Evolutionary conservation across 1,140 invertebrate genomes (phyloP).

Genomic region (Magallana ariakensis): DNA sequence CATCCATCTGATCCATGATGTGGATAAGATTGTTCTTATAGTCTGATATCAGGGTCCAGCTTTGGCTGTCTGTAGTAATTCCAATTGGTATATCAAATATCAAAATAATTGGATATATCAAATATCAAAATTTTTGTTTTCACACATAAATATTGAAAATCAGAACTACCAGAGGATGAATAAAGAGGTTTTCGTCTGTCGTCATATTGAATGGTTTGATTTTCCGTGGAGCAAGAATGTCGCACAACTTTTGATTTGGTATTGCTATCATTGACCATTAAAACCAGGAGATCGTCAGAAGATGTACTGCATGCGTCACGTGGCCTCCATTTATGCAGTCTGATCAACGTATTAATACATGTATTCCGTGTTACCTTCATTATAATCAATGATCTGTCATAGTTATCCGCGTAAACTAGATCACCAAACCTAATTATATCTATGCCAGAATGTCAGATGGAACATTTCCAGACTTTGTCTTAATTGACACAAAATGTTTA

Average conservation of each 20-base stretch:
- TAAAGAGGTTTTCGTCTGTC: not conserved
- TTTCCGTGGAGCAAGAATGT: not conserved
- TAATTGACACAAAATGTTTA: no score
- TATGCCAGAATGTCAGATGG: no score
- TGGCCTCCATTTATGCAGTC: not conserved
- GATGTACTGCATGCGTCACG: not conserved
- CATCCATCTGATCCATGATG: no score
- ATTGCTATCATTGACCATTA: not conserved
- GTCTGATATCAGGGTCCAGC: not conserved
- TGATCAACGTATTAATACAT: not conserved
- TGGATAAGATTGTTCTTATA: accelerated
- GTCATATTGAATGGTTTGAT: not conserved
- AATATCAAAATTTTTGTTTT: no score
- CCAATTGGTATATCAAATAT: not conserved
- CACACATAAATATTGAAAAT: no score
- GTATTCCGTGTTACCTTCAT: not conserved
- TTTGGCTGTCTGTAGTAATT: not conserved
- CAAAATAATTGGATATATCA: no score
- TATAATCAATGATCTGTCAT: not conserved
- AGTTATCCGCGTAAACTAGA: no score
- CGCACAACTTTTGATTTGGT: no score
- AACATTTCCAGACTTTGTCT: no score
- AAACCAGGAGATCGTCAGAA: not conserved
- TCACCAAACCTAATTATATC: no score
- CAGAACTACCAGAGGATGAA: not conserved